Conservation (phyloP, 2,797 vertebrate species). For the Phalanger gymnotis region DNA sequence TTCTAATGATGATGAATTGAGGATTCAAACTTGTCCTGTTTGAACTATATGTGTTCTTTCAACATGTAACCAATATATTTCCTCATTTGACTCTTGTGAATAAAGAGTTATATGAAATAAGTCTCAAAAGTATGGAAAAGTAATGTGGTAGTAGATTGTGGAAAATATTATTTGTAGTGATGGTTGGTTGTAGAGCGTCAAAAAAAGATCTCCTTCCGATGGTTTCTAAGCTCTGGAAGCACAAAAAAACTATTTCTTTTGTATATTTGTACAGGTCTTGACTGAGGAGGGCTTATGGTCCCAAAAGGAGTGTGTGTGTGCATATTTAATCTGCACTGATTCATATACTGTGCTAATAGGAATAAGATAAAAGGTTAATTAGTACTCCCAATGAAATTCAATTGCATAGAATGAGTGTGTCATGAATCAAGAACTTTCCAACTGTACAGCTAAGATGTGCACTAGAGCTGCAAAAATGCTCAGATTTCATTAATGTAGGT, state of each 20-base stretch:
- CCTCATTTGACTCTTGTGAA: background rate
- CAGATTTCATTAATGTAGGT: background rate
- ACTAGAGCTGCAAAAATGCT: slow-evolving; percentile 45
- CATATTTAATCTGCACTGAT: slow-evolving; percentile 51
- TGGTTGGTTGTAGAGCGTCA: background rate
- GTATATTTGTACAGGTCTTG: background rate
- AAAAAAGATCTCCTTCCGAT: background rate
- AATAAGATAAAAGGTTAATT: slow-evolving; percentile 68
- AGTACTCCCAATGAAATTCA: slow-evolving; percentile 41
- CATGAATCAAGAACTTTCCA: slow-evolving; percentile 59
- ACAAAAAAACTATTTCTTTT: slow-evolving; percentile 12
- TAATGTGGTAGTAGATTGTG: background rate
- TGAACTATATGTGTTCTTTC: background rate
- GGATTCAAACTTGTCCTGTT: background rate
- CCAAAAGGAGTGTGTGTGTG: slow-evolving; percentile 10
- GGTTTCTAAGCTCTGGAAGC: background rate
- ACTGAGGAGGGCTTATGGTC: background rate
- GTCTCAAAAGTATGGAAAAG: background rate
- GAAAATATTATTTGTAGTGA: background rate
- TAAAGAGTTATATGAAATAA: background rate
- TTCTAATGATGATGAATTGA: background rate
- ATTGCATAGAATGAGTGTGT: slow-evolving; percentile 58
- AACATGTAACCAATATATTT: background rate
- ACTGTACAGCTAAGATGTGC: slow-evolving; percentile 33
- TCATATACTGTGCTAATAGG: slow-evolving; percentile 26